Evolutionary conservation across 2,113 vertebrate genomes (phyloP), one percentile per base, ranked within the genome.

Genomic region (Hypanus sabinus): DNA sequence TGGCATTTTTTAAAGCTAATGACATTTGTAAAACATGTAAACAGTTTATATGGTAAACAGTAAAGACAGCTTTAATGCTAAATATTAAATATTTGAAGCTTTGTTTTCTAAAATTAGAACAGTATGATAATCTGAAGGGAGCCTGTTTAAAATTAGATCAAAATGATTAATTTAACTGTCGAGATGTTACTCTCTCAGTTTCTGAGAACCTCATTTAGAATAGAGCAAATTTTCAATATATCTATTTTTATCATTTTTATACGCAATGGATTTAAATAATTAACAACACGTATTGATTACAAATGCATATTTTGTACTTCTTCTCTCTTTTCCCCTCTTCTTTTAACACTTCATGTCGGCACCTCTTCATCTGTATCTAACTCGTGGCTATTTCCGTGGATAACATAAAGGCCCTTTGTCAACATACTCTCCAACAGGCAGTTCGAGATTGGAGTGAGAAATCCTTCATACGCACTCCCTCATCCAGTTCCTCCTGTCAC

Each of bases 51-150:
- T 55, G 24, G 10, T 30, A 10, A 22, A 24, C 38, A 55, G 38
- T 18, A 3, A 93, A 73, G 46, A 9, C 70, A 55, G 22, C 24
- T 46, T 73, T 93, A 24, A 55, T 16, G 71, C 68, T 33, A 33
- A 46, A 92, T 38, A 8, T 22, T 73, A 46, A 55, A 3, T 75
- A 55, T 16, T 73, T 93, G 68, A 93, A 73, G 38, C 16, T 93
- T 93, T 75, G 70, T 46, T 93, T 93, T 73, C 91, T 93, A 93
- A 93, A 93, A 93, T 27, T 55, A 75, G 68, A 93, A 27, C 68
- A 93, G 36, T 68, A 33, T 33, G 80, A 90, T 22, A 9, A 55
- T 93, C 68, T 93, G 91, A 73, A 3, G 11, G 27, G 22, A 71
- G 68, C 65, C 65, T 70, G 33, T 71, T 71, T 38, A 92, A 71